phyloP scores from a whole-genome alignment of 2,113 vertebrate species.

The Piprites chloris region DNA sequence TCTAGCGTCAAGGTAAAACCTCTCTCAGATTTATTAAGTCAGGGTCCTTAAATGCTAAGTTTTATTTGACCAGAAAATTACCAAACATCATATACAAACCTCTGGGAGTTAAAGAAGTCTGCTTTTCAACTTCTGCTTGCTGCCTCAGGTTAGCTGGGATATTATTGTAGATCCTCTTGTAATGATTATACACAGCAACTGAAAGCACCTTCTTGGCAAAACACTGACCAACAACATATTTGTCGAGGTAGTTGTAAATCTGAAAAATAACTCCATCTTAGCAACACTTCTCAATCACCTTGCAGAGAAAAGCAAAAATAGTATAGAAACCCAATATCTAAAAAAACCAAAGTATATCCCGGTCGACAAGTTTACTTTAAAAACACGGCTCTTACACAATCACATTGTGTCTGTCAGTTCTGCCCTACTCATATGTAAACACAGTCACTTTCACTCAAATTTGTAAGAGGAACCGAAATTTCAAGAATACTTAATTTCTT shows the following conservation, averaged over 20 bases:
- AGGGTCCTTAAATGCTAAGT: background rate
- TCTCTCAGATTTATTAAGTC: background rate
- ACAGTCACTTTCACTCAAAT: background rate
- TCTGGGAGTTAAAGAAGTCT: conserved; percentile 89
- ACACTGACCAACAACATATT: conserved; percentile 95
- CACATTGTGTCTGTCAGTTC: background rate
- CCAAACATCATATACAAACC: conserved; percentile 78
- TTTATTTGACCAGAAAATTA: background rate
- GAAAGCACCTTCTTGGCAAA: conserved; percentile 98
- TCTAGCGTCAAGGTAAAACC: background rate
- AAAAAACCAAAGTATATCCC: background rate
- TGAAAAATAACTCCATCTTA: conserved; percentile 66
- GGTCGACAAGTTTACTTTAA: background rate
- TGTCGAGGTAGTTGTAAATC: conserved; percentile 99
- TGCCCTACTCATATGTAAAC: background rate
- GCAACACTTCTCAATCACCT: background rate
- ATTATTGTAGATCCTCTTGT: conserved; percentile 98
- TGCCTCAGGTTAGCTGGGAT: conserved; percentile 89
- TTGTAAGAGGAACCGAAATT: background rate
- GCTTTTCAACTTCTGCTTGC: conserved; percentile 91
- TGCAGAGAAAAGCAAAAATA: background rate
- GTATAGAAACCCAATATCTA: background rate
- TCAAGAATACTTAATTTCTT: background rate
- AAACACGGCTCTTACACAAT: accelerated
- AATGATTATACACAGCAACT: conserved; percentile 98